Evolutionary conservation across 2,888 invertebrate species (phyloP).

Genomic region (Tetranychus truncatus): DNA sequence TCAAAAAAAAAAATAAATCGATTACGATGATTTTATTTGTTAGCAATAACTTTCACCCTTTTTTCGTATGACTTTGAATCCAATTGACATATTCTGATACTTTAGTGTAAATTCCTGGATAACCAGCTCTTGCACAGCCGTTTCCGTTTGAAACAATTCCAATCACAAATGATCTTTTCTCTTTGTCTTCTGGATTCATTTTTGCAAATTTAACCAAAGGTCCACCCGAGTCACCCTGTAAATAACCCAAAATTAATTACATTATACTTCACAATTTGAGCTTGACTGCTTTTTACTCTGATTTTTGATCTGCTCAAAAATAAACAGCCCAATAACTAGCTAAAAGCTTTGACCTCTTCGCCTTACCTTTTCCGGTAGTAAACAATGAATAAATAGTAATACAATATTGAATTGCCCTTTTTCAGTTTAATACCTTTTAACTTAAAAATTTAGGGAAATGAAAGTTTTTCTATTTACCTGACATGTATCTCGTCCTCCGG

Average conservation of each 20-base stretch:
- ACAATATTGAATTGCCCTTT: too few species aligned
- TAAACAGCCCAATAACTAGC: background rate
- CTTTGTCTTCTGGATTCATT: slow-evolving; percentile 16
- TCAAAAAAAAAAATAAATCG: too few species aligned
- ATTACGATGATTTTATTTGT: too few species aligned
- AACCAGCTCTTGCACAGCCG: slow-evolving; percentile 26
- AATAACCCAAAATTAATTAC: background rate
- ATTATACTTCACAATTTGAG: too few species aligned
- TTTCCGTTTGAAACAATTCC: slow-evolving; percentile 28
- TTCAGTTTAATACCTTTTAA: too few species aligned
- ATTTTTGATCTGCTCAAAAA: background rate
- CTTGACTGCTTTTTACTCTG: background rate
- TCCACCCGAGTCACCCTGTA: slow-evolving; percentile 28
- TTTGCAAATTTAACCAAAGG: slow-evolving; percentile 23
- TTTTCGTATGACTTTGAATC: slow-evolving; percentile 19
- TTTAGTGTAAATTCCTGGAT: slow-evolving; percentile 27
- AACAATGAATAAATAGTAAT: background rate
- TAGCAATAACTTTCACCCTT: background rate
- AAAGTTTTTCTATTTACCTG: slow-evolving; percentile 18
- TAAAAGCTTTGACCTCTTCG: background rate
- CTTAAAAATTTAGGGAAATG: background rate
- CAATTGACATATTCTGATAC: slow-evolving; percentile 26
- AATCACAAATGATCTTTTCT: slow-evolving; percentile 22
- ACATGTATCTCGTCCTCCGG: slow-evolving; percentile 27
- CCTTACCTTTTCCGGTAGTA: background rate